Percentiles rank a stretch among this genome's conserved stretches.
Conservation (phyloP, 1,140 invertebrate genomes). For the Drosophila paulistorum region DNA sequence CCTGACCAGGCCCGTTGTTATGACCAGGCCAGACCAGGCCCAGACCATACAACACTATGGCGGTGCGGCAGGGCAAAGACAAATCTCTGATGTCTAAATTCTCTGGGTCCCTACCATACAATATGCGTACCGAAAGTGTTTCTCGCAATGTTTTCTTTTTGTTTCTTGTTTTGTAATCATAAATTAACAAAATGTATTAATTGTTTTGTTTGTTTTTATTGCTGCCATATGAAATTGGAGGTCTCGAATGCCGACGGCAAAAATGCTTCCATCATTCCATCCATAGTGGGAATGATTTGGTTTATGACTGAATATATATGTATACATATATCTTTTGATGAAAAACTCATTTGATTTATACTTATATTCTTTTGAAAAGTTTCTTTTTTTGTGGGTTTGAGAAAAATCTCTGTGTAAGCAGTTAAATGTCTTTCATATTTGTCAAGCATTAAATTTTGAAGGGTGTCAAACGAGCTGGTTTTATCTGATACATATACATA, state of each 20-base stretch:
- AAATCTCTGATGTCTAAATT: constrained; percentile 69
- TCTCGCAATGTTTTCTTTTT: too few relatives aligned
- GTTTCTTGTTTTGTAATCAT: constrained; percentile 74
- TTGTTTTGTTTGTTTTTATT: constrained; percentile 82
- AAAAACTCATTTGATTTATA: constrained; percentile 13
- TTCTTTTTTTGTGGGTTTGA: constrained; percentile 4
- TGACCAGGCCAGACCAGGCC: constrained; percentile 33
- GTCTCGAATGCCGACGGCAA: constrained; percentile 58
- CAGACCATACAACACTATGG: neutral
- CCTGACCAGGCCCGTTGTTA: constrained; percentile 1
- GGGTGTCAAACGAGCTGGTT: constrained; percentile 48
- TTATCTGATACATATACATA: neutral
- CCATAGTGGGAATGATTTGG: constrained; percentile 30
- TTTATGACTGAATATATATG: constrained; percentile 23
- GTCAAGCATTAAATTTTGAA: constrained; percentile 59
- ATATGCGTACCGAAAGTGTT: constrained; percentile 28
- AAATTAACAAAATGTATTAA: constrained; percentile 83
- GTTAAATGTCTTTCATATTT: constrained; percentile 51
- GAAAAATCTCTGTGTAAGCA: constrained; percentile 7
- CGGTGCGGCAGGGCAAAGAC: constrained; percentile 21
- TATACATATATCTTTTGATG: neutral
- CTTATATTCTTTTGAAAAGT: constrained; percentile 36
- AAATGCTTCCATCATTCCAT: neutral
- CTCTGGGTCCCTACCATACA: constrained; percentile 21
- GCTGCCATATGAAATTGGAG: constrained; percentile 62